Base-by-base conservation (phyloP, 2,113 vertebrate species). In the Alethe diademata region DNA sequence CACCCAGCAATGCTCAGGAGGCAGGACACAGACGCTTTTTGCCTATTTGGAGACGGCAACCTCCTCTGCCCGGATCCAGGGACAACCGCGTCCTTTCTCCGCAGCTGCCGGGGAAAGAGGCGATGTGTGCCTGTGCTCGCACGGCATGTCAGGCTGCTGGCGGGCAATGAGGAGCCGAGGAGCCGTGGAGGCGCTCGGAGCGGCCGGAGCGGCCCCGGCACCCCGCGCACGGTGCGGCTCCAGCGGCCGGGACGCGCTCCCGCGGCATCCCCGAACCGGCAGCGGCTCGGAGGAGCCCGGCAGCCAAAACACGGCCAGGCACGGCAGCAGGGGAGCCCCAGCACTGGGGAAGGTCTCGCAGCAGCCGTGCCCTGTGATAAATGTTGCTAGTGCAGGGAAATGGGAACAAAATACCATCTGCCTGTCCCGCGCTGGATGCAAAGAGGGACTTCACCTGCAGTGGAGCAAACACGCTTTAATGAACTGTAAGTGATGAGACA, bases 101-200 rank as follows among this genome's bases (percentile, higher is more conserved):
- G 43, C 5, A 18, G 17, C 26, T 56, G 8, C 64, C 19, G 16
- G 65, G 64, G 65, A 28, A 23, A 36, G 18, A 8, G 16, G 5
- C 1, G 1, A 53, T 5, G 12, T 69, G 13, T 5, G 11, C 13
- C 25, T 4, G 33, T 4, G 15, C 2, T 48, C 18, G 18, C n/a
- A 3, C 11, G 23, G 71, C 29, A 5, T 4, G 57, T 6, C 48
- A 6, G 6, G 8, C 36, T 36, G 53, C 65, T 6, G 18, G 3
- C 0, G 2, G 64, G 36, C 50, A 8, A 2, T 13, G 9, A 28
- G n/a, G 24, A 24, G 5, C 14, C 0, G 2, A n/a, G 45, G 36
- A 1, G 2, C 72, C 9, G 23, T 0, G 40, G 13, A 20, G 47
- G 35, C 1, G 0, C 23, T 18, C 11, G 0, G 31, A 36, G 19